Evolutionary conservation across 1,140 invertebrate species (phyloP), one percentile per base, ranked within the genome.

Genomic region (Trichoplusia ni): DNA sequence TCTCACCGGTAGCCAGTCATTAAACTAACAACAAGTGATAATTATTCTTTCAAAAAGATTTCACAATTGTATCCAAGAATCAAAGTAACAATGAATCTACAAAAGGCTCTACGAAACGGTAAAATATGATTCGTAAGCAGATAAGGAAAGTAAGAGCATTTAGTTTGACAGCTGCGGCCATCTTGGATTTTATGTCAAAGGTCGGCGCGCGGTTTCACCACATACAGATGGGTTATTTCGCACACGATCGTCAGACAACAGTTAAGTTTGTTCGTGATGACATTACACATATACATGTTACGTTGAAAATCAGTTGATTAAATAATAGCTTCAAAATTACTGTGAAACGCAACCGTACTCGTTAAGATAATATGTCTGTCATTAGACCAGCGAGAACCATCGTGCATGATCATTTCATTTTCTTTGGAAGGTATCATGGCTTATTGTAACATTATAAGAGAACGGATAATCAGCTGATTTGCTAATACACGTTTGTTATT

Each of bases 151-250:
- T 76, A 74, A 81, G 71, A 77, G 75, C 65, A 71, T 76, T 75
- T 73, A 69, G 65, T 80, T 80, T 81, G 81, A 81, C 79, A 82
- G 75, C 67, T 60, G 67, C 81, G 67, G 78, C 81, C 82, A 84
- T 86, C 75, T 88, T 86, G 72, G 54, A 73, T 84, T 76, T 73
- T 56, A 69, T 83, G 81, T 82, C 81, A 87, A 67, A 80, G 84
- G 74, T 88, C 79, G 73, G 64, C 64, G 78, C 76, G 64, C 77
- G 42, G 72, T 86, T 82, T 82, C 81, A 72, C 82, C 73, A 64
- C 64, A 31, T 49, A 42, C 61, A 23, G 42, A 77, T 77, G 71
- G 70, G 51, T 72, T 64, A 75, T 79, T 81, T 81, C 71, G 81
- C 79, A 78, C 73, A 73, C 69, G 66, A 83, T 73, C 68, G 53